phyloP scores from a whole-genome alignment of 2,888 invertebrate genomes.

The Clusia tigrina region DNA sequence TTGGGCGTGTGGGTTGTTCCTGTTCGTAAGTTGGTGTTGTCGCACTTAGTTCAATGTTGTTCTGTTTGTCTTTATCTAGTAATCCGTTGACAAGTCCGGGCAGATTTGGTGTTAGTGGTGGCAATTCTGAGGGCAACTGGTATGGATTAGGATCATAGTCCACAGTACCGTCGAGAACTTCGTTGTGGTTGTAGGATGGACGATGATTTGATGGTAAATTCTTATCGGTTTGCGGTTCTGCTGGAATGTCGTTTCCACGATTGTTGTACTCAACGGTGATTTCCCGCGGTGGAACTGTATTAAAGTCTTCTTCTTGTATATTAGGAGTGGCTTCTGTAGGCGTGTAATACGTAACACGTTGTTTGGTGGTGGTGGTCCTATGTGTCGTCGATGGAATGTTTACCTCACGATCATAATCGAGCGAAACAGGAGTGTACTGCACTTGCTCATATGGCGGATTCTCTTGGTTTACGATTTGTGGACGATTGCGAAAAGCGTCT shows the following conservation, averaged over 20 bases:
- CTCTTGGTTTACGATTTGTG: slow-evolving; percentile 44
- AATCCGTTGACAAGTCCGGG: slow-evolving; percentile 71
- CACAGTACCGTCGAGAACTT: slow-evolving; percentile 62
- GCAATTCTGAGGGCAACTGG: slow-evolving; percentile 68
- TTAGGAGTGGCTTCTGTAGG: slow-evolving; percentile 50
- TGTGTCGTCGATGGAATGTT: slow-evolving; percentile 46
- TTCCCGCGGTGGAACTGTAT: slow-evolving; percentile 39
- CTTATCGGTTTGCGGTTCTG: slow-evolving; percentile 23
- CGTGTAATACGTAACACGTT: slow-evolving; percentile 55
- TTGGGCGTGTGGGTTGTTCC: slow-evolving; percentile 59
- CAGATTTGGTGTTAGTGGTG: slow-evolving; percentile 68
- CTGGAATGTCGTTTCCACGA: slow-evolving; percentile 21
- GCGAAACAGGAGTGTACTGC: slow-evolving; percentile 55
- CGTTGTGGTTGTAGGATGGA: slow-evolving; percentile 54
- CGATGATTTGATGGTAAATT: slow-evolving; percentile 51
- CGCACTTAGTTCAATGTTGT: slow-evolving; percentile 53
- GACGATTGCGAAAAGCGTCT: slow-evolving; percentile 61
- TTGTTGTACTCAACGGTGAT: slow-evolving; percentile 34
- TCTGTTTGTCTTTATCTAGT: slow-evolving; percentile 65
- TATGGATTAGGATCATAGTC: slow-evolving; percentile 66
- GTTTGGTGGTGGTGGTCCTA: slow-evolving; percentile 44
- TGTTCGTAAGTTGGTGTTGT: slow-evolving; percentile 57
- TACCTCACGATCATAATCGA: slow-evolving; percentile 50
- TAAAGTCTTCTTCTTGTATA: slow-evolving; percentile 50
- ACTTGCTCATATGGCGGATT: slow-evolving; percentile 53